Percentiles rank a stretch among this genome's conserved stretches.
Evolutionary conservation across 2,888 invertebrate species (phyloP).

Genomic region (Oxycera nigricornis): DNA sequence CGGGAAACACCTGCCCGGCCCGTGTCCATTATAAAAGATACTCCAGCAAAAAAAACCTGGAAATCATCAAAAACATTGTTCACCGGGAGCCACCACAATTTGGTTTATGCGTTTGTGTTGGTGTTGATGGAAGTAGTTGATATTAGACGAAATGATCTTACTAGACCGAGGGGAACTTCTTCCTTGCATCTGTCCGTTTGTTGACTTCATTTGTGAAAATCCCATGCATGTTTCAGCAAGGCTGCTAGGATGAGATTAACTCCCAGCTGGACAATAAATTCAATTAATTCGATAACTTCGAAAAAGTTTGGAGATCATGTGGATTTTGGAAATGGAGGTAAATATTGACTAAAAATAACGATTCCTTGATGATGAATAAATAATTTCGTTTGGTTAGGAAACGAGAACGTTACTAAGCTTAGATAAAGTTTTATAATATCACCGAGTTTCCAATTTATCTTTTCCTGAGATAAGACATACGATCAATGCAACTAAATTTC

Average conservation of each 20-base stretch:
- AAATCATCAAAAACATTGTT: conserved; percentile 22
- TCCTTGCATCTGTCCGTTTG: conserved; percentile 1
- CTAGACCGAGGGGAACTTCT: conserved; percentile 23
- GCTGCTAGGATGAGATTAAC: not conserved
- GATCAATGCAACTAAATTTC: no score
- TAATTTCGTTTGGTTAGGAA: no score
- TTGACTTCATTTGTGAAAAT: not conserved
- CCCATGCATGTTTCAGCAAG: not conserved
- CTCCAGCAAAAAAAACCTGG: conserved; percentile 14
- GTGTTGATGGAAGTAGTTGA: not conserved
- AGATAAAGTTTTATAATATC: no score
- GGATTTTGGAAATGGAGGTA: no score
- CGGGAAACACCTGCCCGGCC: conserved; percentile 45
- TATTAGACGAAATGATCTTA: not conserved
- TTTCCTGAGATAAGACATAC: no score
- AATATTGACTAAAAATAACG: no score
- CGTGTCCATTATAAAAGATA: conserved; percentile 35
- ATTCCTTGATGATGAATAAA: no score
- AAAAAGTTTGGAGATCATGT: not conserved
- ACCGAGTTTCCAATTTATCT: no score
- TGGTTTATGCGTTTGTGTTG: conserved; percentile 24
- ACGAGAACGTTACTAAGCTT: no score
- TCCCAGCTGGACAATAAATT: not conserved
- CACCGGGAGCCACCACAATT: conserved; percentile 35
- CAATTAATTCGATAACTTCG: not conserved